These are phyloP conservation scores for Rhinogobio ventralis DNA, from an alignment of 2,797 vertebrate genomes.

Conservation along the genomic window DNA sequence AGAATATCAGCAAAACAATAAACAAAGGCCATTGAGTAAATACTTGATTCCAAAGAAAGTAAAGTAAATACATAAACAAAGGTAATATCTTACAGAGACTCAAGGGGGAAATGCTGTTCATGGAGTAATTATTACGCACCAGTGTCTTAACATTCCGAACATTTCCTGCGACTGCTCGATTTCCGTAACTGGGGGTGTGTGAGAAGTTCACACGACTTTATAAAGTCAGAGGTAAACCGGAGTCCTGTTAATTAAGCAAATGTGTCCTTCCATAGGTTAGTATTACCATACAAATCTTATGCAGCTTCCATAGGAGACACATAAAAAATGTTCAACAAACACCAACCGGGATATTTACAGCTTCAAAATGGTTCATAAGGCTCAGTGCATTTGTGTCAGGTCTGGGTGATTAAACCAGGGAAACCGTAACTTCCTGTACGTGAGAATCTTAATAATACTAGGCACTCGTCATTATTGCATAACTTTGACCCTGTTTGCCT, in stretches of 20 bases:
- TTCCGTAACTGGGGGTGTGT: conserved; percentile 56
- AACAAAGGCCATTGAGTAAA: conserved; percentile 94
- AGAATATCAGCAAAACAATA: conserved; percentile 95
- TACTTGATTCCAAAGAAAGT: conserved; percentile 85
- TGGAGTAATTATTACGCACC: conserved; percentile 65
- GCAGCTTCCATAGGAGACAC: conserved; percentile 58
- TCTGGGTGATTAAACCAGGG: conserved; percentile 40
- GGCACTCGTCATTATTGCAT: conserved; percentile 88
- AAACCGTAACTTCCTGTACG: conserved; percentile 44
- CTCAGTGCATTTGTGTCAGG: conserved; percentile 74
- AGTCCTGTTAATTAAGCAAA: conserved; percentile 53
- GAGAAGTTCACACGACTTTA: conserved; percentile 54
- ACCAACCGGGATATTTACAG: conserved; percentile 69
- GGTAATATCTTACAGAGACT: conserved; percentile 73
- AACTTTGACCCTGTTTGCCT: conserved; percentile 88
- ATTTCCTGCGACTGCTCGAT: conserved; percentile 58
- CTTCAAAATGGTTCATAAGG: conserved; percentile 73
- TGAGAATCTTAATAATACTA: conserved; percentile 74
- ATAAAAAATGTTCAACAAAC: conserved; percentile 64
- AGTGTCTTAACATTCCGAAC: conserved; percentile 64
- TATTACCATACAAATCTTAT: conserved; percentile 57
- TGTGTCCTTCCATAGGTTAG: conserved; percentile 46
- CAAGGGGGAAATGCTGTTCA: conserved; percentile 64
- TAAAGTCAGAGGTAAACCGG: conserved; percentile 55
- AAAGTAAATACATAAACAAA: conserved; percentile 77